Evolutionary conservation across 1,140 invertebrate genomes (phyloP).

Genomic region (Listronotus oregonensis): DNA sequence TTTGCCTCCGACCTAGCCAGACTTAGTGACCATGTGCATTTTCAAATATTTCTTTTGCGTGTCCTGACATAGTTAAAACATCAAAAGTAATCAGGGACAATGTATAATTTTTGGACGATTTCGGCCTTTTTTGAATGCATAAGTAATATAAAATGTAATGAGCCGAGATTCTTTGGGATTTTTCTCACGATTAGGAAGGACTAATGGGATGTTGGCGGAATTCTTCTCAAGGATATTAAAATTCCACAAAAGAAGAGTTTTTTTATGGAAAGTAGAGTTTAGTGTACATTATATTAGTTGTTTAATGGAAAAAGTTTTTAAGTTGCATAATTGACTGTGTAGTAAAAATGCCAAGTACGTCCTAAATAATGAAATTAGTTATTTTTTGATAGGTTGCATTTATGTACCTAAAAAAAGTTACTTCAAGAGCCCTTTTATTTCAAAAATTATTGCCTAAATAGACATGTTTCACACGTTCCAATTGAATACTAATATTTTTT

Average conservation of each 20-base stretch:
- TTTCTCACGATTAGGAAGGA: constrained; percentile 20
- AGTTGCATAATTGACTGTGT: too few species aligned
- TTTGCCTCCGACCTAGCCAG: not conserved
- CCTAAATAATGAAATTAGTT: too few species aligned
- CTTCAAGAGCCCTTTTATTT: too few species aligned
- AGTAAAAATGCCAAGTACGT: too few species aligned
- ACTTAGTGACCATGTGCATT: constrained; percentile 11
- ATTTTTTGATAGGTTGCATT: too few species aligned
- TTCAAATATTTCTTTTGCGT: constrained; percentile 20
- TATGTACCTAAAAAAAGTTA: too few species aligned
- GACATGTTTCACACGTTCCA: too few species aligned
- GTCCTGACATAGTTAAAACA: constrained; percentile 21
- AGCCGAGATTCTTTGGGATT: not conserved
- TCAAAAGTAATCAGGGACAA: constrained; percentile 25
- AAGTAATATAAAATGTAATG: constrained; percentile 25
- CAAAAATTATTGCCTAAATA: too few species aligned
- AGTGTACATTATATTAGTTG: too few species aligned
- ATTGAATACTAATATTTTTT: too few species aligned
- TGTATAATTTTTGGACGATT: constrained; percentile 29
- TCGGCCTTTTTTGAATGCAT: constrained; percentile 26
- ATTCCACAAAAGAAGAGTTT: not conserved
- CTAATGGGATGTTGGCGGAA: constrained; percentile 8
- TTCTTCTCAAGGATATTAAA: constrained; percentile 7
- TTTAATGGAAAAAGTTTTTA: too few species aligned
- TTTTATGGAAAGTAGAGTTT: not conserved